Base-by-base conservation (phyloP, 2,888 invertebrate species). In the Drosophila lutescens region DNA sequence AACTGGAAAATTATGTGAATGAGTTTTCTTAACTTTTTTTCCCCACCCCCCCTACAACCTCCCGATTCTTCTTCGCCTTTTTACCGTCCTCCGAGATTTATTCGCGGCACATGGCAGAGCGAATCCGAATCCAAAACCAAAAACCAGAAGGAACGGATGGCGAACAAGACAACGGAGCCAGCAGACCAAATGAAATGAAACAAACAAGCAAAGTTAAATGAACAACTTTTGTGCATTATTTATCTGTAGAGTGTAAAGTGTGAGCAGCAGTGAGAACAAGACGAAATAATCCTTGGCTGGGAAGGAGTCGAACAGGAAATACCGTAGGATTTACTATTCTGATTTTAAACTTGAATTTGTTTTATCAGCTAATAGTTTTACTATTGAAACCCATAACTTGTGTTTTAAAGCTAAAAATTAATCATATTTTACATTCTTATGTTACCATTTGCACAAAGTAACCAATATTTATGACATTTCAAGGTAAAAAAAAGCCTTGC, bases 1-100 rank as follows among this genome's bases (percentile, higher is more conserved):
- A 86, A 86, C 85, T 86, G 68, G 75, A 85, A 87, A 87, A 86
- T 86, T 87, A 87, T 86, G 85, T 82, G 85, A 87, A 86, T 86
- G 85, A 86, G 85, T 86, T 86, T 76, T 85, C 85, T 85, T 77
- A 87, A 85, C 83, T 86, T 85, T 74, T 82, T 80, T 76, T 69
- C n/a, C 23, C 43, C 5, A 4, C 6, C 20, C 41, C 8, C 3
- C 0, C 30, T 5, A 30, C 41, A 6, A 0, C n/a, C 38, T n/a
- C 17, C 32, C 15, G 20, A 3, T n/a, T 38, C 17, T 63, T 20
- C 17, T 17, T 8, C 4, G 17, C 49, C 13, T 3, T n/a, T 57
- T 53, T 56, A 55, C 67, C 62, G 69, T 55, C 70, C 74, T 65
- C 69, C 69, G 74, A 86, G 84, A 85, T 85, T 85, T 85, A 86